Conservation (phyloP, 2,113 vertebrate genomes). For the Hippocampus mohnikei region DNA sequence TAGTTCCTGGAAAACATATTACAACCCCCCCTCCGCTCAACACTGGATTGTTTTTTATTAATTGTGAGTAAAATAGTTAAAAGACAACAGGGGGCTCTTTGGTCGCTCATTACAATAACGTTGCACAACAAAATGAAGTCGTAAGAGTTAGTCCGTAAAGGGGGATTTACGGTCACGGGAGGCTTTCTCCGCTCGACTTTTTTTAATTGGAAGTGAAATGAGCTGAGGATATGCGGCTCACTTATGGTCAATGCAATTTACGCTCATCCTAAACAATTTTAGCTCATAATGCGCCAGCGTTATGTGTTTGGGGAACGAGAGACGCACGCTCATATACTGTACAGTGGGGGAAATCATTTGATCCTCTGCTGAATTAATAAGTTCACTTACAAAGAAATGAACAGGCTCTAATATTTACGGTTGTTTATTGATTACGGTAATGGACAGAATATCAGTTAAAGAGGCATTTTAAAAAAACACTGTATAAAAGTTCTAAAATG, state of each 20-base stretch:
- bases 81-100: conserved; percentile 1
- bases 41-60: conserved; percentile 10
- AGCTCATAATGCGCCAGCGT: conserved; percentile 65
- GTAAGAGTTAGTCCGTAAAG: conserved; percentile 1
- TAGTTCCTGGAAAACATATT: background rate
- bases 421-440: background rate
- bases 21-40: background rate
- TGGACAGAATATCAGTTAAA: background rate
- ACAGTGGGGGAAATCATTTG: background rate
- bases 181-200: conserved; percentile 1
- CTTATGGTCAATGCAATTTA: conserved; percentile 63
- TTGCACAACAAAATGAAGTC: conserved; percentile 18
- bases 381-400: background rate
- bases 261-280: conserved; percentile 65
- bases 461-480: background rate
- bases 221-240: conserved; percentile 64
- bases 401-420: background rate
- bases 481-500: too few species aligned
- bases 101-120: conserved; percentile 17
- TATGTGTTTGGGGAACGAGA: conserved; percentile 62
- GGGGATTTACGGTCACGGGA: conserved; percentile 2
- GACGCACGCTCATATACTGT: conserved; percentile 17
- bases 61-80: conserved; percentile 11
- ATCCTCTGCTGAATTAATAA: background rate
- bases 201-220: conserved; percentile 38